These are phyloP conservation scores for Meandrina meandrites DNA, from an alignment of 92 coral and sea anemone species.

Conservation along the genomic window DNA sequence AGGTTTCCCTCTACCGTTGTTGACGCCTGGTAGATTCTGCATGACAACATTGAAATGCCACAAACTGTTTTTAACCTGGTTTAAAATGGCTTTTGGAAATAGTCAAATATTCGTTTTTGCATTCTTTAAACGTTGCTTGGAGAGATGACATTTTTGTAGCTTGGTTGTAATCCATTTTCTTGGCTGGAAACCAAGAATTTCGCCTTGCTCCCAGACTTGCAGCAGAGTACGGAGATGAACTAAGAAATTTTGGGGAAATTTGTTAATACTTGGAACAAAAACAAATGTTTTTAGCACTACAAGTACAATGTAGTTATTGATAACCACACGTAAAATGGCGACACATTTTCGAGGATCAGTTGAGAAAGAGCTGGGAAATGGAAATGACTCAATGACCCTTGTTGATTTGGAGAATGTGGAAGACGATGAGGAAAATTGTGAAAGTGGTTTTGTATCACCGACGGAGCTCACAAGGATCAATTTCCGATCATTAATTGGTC, in stretches of 20 bases:
- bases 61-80: background rate
- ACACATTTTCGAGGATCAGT: background rate
- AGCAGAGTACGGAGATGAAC: background rate
- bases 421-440: constrained; percentile 44
- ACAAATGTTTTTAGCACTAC: background rate
- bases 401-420: constrained; percentile 48
- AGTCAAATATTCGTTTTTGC: background rate
- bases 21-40: constrained; percentile 17
- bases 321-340: background rate
- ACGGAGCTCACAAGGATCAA: constrained; percentile 79
- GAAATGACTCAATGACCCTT: constrained; percentile 34
- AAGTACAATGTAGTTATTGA: background rate
- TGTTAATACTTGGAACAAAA: background rate
- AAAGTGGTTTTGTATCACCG: constrained; percentile 72
- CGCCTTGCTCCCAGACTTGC: background rate
- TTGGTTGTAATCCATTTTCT: no score
- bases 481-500: constrained; percentile 92
- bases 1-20: background rate
- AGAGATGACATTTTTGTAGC: background rate
- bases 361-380: background rate
- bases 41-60: constrained; percentile 6
- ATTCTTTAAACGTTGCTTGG: background rate
- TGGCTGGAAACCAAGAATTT: background rate
- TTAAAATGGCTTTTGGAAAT: background rate
- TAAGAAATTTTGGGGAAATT: background rate